Percentiles rank a stretch among this genome's conserved stretches.
phyloP scores from a whole-genome alignment of 2,797 vertebrate species.

The Scomberomorus guttatus region DNA sequence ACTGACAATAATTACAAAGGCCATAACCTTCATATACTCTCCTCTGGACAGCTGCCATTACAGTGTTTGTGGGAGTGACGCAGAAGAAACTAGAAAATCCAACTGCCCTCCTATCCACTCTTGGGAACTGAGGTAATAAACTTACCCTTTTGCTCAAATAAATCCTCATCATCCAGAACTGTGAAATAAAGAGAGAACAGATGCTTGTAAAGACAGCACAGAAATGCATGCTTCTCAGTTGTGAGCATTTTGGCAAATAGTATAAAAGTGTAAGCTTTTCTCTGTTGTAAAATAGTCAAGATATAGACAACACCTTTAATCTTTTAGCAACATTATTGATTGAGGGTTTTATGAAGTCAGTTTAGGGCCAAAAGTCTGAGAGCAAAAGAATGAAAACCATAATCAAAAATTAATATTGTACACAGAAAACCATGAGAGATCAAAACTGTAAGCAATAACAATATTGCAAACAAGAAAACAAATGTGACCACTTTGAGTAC shows the following conservation, averaged over 20 bases:
- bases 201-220: conserved; percentile 4
- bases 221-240: conserved; percentile 7
- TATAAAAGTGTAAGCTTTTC: conserved; percentile 5
- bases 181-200: conserved; percentile 36
- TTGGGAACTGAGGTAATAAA: conserved; percentile 45
- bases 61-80: conserved; percentile 37
- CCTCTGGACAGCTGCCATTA: conserved; percentile 28
- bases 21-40: conserved; percentile 57
- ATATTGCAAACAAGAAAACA: neutral
- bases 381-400: conserved; percentile 6
- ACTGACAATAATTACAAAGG: conserved; percentile 61
- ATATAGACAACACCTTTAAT: conserved; percentile 38
- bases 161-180: conserved; percentile 72
- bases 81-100: conserved; percentile 30
- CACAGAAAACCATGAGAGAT: neutral
- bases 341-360: conserved; percentile 38
- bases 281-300: conserved; percentile 11
- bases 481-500: conserved; percentile 7
- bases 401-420: conserved; percentile 40
- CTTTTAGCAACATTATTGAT: conserved; percentile 47
- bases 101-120: neutral
- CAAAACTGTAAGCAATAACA: conserved; percentile 12
- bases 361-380: conserved; percentile 25
- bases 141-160: neutral
- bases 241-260: conserved; percentile 6